Percentiles rank a stretch among this genome's conserved stretches.
Evolutionary conservation across 2,888 invertebrate species (phyloP).

Genomic region (Metellina segmentata): DNA sequence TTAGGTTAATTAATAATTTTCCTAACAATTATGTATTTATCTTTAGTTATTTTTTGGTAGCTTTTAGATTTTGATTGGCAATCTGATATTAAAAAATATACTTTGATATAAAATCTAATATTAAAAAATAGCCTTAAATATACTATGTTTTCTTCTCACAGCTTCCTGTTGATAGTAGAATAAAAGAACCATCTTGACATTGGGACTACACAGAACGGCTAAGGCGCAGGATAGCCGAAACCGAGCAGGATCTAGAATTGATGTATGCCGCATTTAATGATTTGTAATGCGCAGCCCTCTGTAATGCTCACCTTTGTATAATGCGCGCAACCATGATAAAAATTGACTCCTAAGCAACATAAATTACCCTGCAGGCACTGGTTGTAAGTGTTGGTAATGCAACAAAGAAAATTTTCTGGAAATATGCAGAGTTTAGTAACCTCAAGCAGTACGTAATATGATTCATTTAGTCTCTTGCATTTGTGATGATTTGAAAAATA

Average conservation of each 20-base stretch:
- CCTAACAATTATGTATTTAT: no score
- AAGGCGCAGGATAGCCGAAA: neutral
- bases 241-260: neutral
- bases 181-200: constrained; percentile 74
- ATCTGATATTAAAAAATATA: no score
- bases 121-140: no score
- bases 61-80: no score
- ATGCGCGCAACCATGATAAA: neutral
- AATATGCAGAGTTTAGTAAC: no score
- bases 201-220: constrained; percentile 20
- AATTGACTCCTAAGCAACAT: neutral
- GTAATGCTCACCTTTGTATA: neutral
- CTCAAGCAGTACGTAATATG: no score
- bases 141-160: constrained; percentile 22
- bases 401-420: no score
- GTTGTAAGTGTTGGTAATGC: neutral
- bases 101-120: no score
- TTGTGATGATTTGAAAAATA: no score
- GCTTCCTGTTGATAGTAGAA: constrained; percentile 59
- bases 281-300: neutral
- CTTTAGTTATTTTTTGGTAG: no score
- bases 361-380: neutral
- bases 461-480: no score
- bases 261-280: neutral
- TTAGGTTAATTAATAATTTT: no score